These are phyloP conservation scores for Pogonus chalceus DNA, from an alignment of 1,140 invertebrate genomes.

Conservation along the genomic window DNA sequence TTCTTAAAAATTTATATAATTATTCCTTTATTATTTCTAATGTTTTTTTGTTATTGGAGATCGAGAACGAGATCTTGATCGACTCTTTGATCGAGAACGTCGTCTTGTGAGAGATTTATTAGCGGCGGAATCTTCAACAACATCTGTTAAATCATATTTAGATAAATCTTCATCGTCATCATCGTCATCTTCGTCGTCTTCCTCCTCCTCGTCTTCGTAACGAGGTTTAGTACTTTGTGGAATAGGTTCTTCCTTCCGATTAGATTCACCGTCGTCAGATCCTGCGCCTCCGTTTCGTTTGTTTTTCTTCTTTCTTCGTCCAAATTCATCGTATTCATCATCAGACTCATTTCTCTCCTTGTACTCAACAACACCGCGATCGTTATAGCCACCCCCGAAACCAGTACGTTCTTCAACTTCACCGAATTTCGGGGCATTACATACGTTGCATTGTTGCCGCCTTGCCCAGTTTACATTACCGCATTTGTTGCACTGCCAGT, in stretches of 20 bases:
- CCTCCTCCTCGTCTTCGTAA: constrained; percentile 35
- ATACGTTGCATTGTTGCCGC: constrained; percentile 94
- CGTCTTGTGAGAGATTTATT: constrained; percentile 25
- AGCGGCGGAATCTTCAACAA: constrained; percentile 44
- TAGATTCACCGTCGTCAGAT: constrained; percentile 5
- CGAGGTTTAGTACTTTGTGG: constrained; percentile 31
- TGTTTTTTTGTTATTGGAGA: constrained; percentile 13
- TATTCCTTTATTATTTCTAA: not conserved
- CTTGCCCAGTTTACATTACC: constrained; percentile 99
- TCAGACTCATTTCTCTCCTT: constrained; percentile 75
- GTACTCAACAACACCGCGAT: constrained; percentile 86
- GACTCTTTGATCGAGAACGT: constrained; percentile 15
- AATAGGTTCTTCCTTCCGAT: constrained; percentile 19
- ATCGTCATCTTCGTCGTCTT: constrained; percentile 47
- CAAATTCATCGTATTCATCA: constrained; percentile 95
- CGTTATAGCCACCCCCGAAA: constrained; percentile 86
- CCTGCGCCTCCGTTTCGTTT: constrained; percentile 32
- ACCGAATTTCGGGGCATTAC: constrained; percentile 94
- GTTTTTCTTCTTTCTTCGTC: constrained; percentile 71
- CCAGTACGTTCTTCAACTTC: constrained; percentile 75
- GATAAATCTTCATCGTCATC: constrained; percentile 68
- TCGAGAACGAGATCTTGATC: constrained; percentile 23
- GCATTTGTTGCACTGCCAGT: constrained; percentile 99
- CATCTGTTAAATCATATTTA: constrained; percentile 71
- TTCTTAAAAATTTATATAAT: not conserved